Evolutionary conservation across 1,140 invertebrate species (phyloP).

Genomic region (Atta cephalotes): DNA sequence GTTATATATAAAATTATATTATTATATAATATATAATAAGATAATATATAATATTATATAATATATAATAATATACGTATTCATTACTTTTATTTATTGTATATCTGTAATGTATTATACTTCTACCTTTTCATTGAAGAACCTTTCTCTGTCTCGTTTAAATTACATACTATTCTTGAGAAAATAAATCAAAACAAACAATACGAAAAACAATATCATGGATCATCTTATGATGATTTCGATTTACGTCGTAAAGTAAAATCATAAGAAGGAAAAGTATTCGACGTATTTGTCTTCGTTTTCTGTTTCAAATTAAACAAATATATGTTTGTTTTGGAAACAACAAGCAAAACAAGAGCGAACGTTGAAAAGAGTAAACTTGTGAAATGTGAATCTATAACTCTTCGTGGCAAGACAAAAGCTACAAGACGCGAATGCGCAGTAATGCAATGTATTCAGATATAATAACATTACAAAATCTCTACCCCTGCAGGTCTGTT

Average conservation of each 20-base stretch:
- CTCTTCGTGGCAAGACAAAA: conserved; percentile 15
- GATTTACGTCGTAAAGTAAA: background rate
- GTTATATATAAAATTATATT: too few relatives aligned
- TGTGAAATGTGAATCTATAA: conserved; percentile 7
- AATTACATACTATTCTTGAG: background rate
- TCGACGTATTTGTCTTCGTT: background rate
- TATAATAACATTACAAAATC: background rate
- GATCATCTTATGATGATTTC: background rate
- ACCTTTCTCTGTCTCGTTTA: background rate
- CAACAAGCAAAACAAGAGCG: background rate
- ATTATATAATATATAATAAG: too few relatives aligned
- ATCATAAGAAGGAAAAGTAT: background rate
- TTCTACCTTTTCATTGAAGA: background rate
- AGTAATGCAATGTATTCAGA: background rate
- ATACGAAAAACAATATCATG: background rate
- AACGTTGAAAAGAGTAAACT: background rate
- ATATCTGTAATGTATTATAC: too few relatives aligned
- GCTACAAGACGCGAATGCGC: background rate
- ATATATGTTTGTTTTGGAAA: background rate
- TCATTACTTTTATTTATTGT: too few relatives aligned
- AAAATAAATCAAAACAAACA: background rate
- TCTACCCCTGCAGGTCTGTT: background rate
- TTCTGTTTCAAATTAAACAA: conserved; percentile 19
- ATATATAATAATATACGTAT: too few relatives aligned
- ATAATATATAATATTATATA: too few relatives aligned